phyloP scores from a whole-genome alignment of 2,888 invertebrate genomes.

The Aspidiotus rigidus region DNA sequence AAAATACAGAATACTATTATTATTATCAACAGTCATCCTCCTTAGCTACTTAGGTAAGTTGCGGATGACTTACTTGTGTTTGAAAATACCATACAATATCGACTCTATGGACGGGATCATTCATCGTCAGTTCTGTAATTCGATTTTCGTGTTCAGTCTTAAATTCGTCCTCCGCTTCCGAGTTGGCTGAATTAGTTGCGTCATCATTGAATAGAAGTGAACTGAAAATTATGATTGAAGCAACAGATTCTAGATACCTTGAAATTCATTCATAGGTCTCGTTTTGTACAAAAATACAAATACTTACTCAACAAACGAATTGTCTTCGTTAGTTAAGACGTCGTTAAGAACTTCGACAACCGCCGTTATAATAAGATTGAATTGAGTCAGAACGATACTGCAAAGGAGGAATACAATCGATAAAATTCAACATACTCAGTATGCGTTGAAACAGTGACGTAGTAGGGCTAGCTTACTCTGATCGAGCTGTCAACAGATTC shows the following conservation, averaged over 20 bases:
- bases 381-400: conserved; percentile 60
- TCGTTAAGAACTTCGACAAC: conserved; percentile 71
- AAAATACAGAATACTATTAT: not conserved
- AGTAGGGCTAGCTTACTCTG: conserved; percentile 38
- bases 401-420: conserved; percentile 45
- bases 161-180: conserved; percentile 48
- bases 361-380: conserved; percentile 62
- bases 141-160: conserved; percentile 68
- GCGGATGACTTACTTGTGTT: conserved; percentile 51
- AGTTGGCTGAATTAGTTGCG: conserved; percentile 45
- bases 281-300: conserved; percentile 5
- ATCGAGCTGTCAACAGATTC: conserved; percentile 42
- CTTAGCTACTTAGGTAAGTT: too few relatives aligned
- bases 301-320: conserved; percentile 50
- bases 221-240: conserved; percentile 40
- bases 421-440: conserved; percentile 45
- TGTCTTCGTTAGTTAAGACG: conserved; percentile 61
- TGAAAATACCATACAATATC: conserved; percentile 62
- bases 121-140: conserved; percentile 55
- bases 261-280: not conserved
- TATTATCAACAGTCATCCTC: too few relatives aligned
- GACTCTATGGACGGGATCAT: conserved; percentile 72
- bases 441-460: not conserved
- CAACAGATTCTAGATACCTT: not conserved
- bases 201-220: conserved; percentile 45